phyloP scores from a whole-genome alignment of 92 coral and sea anemone species.

The Diadumene lineata region DNA sequence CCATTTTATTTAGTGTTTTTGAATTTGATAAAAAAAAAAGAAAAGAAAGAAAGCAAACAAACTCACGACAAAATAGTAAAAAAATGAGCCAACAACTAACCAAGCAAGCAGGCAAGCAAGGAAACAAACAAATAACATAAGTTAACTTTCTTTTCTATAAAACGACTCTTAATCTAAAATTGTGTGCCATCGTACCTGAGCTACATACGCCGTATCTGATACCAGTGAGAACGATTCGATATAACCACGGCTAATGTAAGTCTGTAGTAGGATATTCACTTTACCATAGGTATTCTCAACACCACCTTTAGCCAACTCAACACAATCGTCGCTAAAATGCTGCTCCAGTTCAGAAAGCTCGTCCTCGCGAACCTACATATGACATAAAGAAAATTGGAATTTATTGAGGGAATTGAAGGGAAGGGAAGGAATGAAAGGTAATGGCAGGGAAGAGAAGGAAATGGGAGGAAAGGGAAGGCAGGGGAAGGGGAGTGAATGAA shows the following conservation, averaged over 20 bases:
- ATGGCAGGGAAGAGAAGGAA: no score
- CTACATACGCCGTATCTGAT: constrained; percentile 90
- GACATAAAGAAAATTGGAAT: no score
- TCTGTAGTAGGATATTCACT: constrained; percentile 88
- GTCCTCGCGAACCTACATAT: constrained; percentile 90
- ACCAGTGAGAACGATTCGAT: constrained; percentile 97
- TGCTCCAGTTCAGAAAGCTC: constrained; percentile 80
- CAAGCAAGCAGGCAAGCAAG: no score
- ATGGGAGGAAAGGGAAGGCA: no score
- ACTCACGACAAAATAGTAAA: no score
- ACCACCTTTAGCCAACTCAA: constrained; percentile 79
- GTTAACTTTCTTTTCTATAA: no score
- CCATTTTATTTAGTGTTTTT: no score
- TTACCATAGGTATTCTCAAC: constrained; percentile 91
- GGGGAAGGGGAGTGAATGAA: no score
- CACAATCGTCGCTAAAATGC: constrained; percentile 70
- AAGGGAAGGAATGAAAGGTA: no score
- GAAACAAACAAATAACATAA: background rate
- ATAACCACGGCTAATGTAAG: constrained; percentile 82
- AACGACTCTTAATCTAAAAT: no score
- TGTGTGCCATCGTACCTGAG: constrained; percentile 96
- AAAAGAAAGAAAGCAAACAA: background rate
- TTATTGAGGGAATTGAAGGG: no score
- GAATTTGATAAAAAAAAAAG: background rate
- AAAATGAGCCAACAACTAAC: constrained; percentile 4